A percentile compares a stretch with the other conserved stretches of the same genome.
These are phyloP conservation scores for Australoheros scitulus DNA, from an alignment of 2,113 vertebrate species.

Conservation along the genomic window DNA sequence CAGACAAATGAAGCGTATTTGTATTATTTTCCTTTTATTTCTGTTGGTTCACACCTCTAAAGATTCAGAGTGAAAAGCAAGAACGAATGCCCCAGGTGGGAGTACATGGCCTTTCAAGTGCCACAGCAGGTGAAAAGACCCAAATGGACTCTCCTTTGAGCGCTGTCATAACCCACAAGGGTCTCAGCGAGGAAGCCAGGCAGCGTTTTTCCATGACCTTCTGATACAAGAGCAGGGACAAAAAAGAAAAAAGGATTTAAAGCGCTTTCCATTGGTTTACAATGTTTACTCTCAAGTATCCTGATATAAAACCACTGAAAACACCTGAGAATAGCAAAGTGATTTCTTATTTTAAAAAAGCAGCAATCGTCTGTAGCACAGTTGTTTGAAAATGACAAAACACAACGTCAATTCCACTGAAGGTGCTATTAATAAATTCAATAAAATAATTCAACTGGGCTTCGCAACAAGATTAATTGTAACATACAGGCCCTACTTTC, in stretches of 20 bases:
- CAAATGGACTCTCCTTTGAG: slow-evolving; percentile 40
- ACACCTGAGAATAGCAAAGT: background rate
- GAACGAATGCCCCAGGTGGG: background rate
- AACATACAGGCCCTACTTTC: background rate
- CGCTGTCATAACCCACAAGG: slow-evolving; percentile 15
- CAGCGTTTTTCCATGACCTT: slow-evolving; percentile 32
- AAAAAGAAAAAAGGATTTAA: slow-evolving; percentile 23
- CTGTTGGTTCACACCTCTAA: background rate
- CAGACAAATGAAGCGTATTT: background rate
- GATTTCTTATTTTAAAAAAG: background rate
- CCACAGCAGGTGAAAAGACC: slow-evolving; percentile 36
- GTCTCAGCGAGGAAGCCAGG: slow-evolving; percentile 15
- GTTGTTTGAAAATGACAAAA: background rate
- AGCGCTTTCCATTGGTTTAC: slow-evolving; percentile 27
- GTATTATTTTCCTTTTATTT: background rate
- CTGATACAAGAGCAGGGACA: slow-evolving; percentile 22
- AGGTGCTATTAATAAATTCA: background rate
- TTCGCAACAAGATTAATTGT: background rate
- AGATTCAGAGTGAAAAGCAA: slow-evolving; percentile 1
- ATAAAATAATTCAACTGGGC: background rate
- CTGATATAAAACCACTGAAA: slow-evolving; percentile 1
- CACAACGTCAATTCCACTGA: background rate
- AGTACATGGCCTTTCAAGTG: slow-evolving; percentile 13
- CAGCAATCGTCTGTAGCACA: background rate
- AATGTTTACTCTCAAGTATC: slow-evolving; percentile 19